Evolutionary conservation across 1,140 invertebrate species (phyloP).

Genomic region (Camponotus floridanus): DNA sequence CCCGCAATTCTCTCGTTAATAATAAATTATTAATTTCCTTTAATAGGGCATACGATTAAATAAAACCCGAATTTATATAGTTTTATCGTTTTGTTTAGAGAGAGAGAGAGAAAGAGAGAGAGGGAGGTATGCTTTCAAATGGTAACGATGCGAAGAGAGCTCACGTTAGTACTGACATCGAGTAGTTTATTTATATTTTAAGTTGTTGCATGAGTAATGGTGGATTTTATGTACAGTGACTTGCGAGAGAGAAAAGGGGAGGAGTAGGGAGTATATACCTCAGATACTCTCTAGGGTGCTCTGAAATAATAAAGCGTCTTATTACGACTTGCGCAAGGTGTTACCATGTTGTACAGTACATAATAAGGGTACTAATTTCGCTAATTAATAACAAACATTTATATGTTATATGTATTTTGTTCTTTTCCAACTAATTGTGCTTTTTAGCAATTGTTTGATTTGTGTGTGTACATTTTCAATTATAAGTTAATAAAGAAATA

Average conservation of each 20-base stretch:
- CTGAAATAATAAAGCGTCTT: slow-evolving; percentile 55
- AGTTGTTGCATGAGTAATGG: slow-evolving; percentile 51
- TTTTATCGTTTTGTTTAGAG: neutral
- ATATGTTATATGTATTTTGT: neutral
- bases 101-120: neutral
- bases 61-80: neutral
- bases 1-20: slow-evolving; percentile 37
- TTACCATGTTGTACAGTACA: slow-evolving; percentile 25
- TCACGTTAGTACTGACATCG: slow-evolving; percentile 29
- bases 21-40: slow-evolving; percentile 54
- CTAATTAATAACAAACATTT: slow-evolving; percentile 57
- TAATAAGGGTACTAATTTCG: slow-evolving; percentile 23
- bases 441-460: neutral
- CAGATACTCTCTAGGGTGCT: neutral
- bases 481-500: neutral
- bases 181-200: slow-evolving; percentile 60
- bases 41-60: slow-evolving; percentile 30
- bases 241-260: neutral
- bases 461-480: neutral
- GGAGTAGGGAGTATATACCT: neutral
- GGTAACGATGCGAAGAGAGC: slow-evolving; percentile 14
- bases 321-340: slow-evolving; percentile 40
- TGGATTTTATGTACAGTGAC: slow-evolving; percentile 44
- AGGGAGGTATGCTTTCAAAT: slow-evolving; percentile 1
- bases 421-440: neutral